Conservation (phyloP, 2,888 invertebrate species). For the Candidula unifasciata region DNA sequence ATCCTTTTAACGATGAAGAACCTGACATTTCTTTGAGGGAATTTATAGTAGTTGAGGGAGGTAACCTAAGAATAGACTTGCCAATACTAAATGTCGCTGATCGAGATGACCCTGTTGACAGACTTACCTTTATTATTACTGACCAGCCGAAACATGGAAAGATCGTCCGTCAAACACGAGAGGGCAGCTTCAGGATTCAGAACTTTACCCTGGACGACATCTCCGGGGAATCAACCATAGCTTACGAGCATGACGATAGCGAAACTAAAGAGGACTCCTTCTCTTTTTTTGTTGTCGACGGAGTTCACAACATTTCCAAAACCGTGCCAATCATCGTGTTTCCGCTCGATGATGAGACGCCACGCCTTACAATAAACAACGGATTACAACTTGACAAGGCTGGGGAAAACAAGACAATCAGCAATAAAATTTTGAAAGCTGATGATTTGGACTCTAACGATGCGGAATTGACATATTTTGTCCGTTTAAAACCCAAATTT, state of each 20-base stretch:
- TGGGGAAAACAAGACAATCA: constrained; percentile 72
- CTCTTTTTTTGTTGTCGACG: constrained; percentile 74
- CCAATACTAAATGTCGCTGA: constrained; percentile 76
- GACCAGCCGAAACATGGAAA: constrained; percentile 71
- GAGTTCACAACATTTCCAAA: constrained; percentile 72
- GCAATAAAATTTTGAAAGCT: constrained; percentile 72
- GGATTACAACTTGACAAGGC: constrained; percentile 75
- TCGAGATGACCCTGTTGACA: constrained; percentile 74
- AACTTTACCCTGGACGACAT: constrained; percentile 75
- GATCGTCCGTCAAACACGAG: constrained; percentile 72
- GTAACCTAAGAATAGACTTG: constrained; percentile 75
- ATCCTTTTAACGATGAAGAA: constrained; percentile 76
- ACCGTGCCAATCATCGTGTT: constrained; percentile 74
- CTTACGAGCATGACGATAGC: constrained; percentile 77
- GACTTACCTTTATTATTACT: constrained; percentile 71
- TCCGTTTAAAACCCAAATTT: constrained; percentile 72
- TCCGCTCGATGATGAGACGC: constrained; percentile 78
- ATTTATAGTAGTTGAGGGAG: constrained; percentile 77
- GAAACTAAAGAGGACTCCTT: constrained; percentile 76
- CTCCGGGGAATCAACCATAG: constrained; percentile 70
- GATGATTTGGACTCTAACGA: constrained; percentile 76
- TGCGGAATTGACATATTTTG: constrained; percentile 72
- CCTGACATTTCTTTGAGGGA: constrained; percentile 75
- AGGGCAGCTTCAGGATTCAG: constrained; percentile 69
- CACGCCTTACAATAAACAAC: constrained; percentile 75